A percentile compares a stretch with the other conserved stretches of the same genome.
Evolutionary conservation across 2,797 vertebrate species (phyloP).

Genomic region (Spondyliosoma cantharus): DNA sequence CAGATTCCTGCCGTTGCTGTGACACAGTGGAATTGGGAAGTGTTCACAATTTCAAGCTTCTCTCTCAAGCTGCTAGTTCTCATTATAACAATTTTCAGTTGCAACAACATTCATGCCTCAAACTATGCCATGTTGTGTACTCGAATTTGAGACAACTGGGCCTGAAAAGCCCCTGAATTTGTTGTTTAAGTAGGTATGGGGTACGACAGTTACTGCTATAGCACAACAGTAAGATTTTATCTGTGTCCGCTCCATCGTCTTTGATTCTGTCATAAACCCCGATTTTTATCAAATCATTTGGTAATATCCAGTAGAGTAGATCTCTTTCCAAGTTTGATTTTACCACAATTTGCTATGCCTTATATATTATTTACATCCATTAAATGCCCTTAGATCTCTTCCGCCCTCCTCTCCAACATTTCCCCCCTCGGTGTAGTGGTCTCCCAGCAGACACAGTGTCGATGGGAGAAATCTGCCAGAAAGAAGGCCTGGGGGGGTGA

Average conservation of each 20-base stretch:
- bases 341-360: conserved; percentile 9
- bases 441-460: conserved; percentile 6
- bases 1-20: too few species aligned
- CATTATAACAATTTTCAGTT: too few species aligned
- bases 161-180: too few species aligned
- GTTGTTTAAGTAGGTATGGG: neutral
- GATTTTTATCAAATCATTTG: neutral
- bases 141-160: too few species aligned
- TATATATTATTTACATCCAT: conserved; percentile 20
- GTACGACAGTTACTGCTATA: neutral
- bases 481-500: neutral
- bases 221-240: neutral
- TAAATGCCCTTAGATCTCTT: conserved; percentile 6
- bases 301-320: neutral
- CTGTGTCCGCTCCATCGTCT: neutral
- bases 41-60: too few species aligned
- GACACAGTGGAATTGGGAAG: too few species aligned
- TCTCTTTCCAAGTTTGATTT: neutral
- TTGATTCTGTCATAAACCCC: neutral
- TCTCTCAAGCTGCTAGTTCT: too few species aligned
- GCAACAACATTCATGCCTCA: too few species aligned
- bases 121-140: too few species aligned
- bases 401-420: neutral
- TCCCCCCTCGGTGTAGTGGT: neutral
- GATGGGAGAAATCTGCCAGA: conserved; percentile 16